Base-by-base conservation (phyloP, 2,113 vertebrate species). In the Callithrix jacchus region DNA sequence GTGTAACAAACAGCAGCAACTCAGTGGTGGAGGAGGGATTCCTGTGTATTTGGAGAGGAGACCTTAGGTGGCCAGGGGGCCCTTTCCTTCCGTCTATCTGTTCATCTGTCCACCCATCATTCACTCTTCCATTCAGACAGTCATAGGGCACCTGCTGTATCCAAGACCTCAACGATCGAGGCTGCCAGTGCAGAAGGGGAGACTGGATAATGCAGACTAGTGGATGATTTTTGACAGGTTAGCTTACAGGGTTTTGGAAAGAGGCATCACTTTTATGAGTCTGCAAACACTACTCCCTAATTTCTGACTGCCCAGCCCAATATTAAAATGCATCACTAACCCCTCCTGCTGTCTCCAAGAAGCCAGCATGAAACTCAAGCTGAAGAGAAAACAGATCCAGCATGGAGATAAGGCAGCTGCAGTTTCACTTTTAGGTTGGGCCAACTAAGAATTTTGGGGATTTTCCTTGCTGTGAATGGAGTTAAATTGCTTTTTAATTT, bases 361-460 rank as follows among this genome's bases (percentile, higher is more conserved):
- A 93, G 83, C 64, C 86, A 74, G 42, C 42, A 3, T 52, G 91
- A 96, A 97, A 93, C 92, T 71, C 52, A 52, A 40, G 40, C 82
- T 6, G 20, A 35, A 32, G 80, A 74, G 85, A 84, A 77, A 92
- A 27, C 70, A 94, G 96, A 97, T 96, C 88, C 71, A 76, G 42
- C 64, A 0, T 17, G 42, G 61, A 96, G 96, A 97, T 97, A 93
- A 77, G 85, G 64, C 74, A 84, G 82, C 93, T 79, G 84, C 76
- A 81, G 84, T 95, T 95, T 95, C 91, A 81, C 87, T 81, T 89
- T 89, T 84, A 40, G 68, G 13, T 73, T 13, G 9, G 58, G 87
- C 89, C 95, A 93, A 74, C 40, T 42, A 88, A 90, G 77, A 95
- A 71, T 81, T 94, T 89, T 92, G 7, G 80, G 96, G 89, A 94